phyloP scores from a whole-genome alignment of 2,113 vertebrate genomes.

The Brienomyrus brachyistius region DNA sequence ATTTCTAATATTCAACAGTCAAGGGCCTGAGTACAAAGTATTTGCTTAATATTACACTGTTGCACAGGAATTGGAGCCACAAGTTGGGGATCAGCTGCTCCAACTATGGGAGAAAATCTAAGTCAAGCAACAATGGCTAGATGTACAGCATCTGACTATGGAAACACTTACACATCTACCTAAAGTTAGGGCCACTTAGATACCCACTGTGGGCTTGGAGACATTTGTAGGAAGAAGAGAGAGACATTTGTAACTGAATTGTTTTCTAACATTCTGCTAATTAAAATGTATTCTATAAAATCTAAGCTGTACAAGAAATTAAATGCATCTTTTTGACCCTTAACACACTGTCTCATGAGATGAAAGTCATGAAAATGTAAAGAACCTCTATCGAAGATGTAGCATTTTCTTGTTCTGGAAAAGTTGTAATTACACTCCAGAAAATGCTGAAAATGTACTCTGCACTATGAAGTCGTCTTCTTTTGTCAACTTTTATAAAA shows the following conservation, averaged over 20 bases:
- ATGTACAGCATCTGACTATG: slow-evolving; percentile 7
- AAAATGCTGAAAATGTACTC: background rate
- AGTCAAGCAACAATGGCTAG: slow-evolving; percentile 34
- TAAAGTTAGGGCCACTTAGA: background rate
- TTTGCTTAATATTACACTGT: background rate
- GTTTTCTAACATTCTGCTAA: background rate
- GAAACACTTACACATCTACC: background rate
- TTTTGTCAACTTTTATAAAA: background rate
- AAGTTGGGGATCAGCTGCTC: slow-evolving; percentile 74
- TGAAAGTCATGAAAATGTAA: background rate
- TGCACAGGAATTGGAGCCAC: slow-evolving; percentile 78
- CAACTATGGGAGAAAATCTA: slow-evolving; percentile 70
- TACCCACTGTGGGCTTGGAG: background rate
- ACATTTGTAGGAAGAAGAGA: background rate
- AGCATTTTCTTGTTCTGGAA: background rate
- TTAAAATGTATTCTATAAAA: background rate
- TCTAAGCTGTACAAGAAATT: background rate
- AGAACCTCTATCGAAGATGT: background rate
- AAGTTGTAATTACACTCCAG: background rate
- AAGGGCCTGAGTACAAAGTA: too few species aligned
- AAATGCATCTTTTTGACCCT: background rate
- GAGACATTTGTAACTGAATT: background rate
- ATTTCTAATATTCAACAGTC: background rate
- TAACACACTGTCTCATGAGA: background rate
- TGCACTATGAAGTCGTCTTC: background rate